Conservation (phyloP, 2,888 invertebrate genomes). For the Eurois occulta region DNA sequence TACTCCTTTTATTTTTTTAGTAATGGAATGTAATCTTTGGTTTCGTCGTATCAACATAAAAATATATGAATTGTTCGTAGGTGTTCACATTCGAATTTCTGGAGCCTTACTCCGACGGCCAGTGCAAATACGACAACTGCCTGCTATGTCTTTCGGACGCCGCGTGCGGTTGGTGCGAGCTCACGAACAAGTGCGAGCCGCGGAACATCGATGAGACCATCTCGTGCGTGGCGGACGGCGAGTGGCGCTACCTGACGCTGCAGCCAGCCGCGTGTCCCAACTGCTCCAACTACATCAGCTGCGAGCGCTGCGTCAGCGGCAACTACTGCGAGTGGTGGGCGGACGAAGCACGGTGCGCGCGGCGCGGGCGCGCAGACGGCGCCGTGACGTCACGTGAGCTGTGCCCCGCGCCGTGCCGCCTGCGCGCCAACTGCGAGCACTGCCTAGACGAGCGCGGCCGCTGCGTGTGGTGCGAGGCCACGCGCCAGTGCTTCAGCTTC, state of each 20-base stretch:
- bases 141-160: slow-evolving; percentile 96
- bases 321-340: slow-evolving; percentile 97
- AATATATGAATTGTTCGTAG: slow-evolving; percentile 73
- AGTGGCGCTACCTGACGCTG: slow-evolving; percentile 95
- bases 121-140: slow-evolving; percentile 96
- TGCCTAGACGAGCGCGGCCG: slow-evolving; percentile 96
- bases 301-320: slow-evolving; percentile 95
- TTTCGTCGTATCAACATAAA: not conserved
- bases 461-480: slow-evolving; percentile 99
- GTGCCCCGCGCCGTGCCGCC: slow-evolving; percentile 96
- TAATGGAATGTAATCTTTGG: not conserved
- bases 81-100: slow-evolving; percentile 96
- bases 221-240: slow-evolving; percentile 89
- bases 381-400: slow-evolving; percentile 91
- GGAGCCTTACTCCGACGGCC: slow-evolving; percentile 96
- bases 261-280: slow-evolving; percentile 96
- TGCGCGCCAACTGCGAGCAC: slow-evolving; percentile 93
- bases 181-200: slow-evolving; percentile 93
- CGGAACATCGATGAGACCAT: slow-evolving; percentile 92
- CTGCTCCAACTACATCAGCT: slow-evolving; percentile 97
- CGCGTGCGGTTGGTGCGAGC: slow-evolving; percentile 97
- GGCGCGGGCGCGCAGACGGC: slow-evolving; percentile 92
- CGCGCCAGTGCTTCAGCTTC: slow-evolving; percentile 97
- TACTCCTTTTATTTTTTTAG: not conserved
- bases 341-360: slow-evolving; percentile 95